Evolutionary conservation across 2,113 vertebrate genomes (phyloP).

Genomic region (Myrmecobius fasciatus): DNA sequence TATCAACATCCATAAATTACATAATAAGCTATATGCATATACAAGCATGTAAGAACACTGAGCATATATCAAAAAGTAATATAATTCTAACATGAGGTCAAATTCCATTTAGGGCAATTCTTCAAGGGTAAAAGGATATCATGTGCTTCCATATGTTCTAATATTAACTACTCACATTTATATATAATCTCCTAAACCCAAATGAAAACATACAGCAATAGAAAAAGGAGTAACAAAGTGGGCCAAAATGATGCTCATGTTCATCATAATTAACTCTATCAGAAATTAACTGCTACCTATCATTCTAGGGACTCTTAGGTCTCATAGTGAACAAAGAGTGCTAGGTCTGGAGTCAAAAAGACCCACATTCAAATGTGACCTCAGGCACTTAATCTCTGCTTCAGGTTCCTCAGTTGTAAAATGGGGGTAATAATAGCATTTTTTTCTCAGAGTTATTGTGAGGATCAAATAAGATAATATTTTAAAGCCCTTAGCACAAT

Average conservation of each 20-base stretch:
- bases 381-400: background rate
- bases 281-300: no score
- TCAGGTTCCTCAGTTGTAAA: background rate
- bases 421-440: background rate
- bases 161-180: background rate
- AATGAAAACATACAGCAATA: background rate
- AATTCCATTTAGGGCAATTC: slow-evolving; percentile 12
- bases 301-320: background rate
- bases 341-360: background rate
- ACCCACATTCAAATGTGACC: background rate
- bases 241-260: background rate
- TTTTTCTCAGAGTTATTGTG: background rate
- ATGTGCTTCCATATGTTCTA: background rate
- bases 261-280: background rate
- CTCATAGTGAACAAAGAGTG: background rate
- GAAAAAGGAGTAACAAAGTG: background rate
- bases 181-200: slow-evolving; percentile 22
- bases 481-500: background rate
- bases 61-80: slow-evolving; percentile 20
- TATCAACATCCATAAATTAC: background rate
- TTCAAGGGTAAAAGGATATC: background rate
- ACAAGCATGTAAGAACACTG: slow-evolving; percentile 2
- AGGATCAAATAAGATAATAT: background rate
- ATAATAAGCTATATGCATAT: background rate
- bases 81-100: slow-evolving; percentile 38